phyloP scores from a whole-genome alignment of 1,140 invertebrate genomes.

The Drosophila sechellia region DNA sequence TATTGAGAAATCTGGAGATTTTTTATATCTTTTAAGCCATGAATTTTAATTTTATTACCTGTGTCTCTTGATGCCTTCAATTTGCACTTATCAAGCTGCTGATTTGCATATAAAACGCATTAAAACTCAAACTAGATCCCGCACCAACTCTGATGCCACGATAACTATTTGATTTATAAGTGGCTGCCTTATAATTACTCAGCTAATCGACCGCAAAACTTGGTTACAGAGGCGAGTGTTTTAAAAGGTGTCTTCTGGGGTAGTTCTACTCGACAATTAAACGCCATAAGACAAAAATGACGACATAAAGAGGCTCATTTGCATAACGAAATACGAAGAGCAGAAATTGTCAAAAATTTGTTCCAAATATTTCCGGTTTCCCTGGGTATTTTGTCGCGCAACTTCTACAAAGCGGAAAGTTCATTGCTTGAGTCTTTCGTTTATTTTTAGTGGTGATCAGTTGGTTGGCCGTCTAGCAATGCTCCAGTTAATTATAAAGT shows the following conservation, averaged over 20 bases:
- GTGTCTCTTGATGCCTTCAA: constrained; percentile 42
- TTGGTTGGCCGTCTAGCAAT: constrained; percentile 4
- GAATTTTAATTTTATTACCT: constrained; percentile 53
- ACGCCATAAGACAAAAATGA: constrained; percentile 42
- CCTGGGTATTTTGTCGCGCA: constrained; percentile 14
- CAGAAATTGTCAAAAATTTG: constrained; percentile 45
- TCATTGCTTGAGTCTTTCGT: constrained; percentile 5
- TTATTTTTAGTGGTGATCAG: constrained; percentile 51
- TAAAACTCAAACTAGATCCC: constrained; percentile 34
- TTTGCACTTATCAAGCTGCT: constrained; percentile 40
- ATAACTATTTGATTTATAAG: constrained; percentile 41
- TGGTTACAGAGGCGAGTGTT: constrained; percentile 28
- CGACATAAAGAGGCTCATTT: constrained; percentile 49
- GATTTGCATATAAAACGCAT: constrained; percentile 46
- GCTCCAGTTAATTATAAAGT: constrained; percentile 39
- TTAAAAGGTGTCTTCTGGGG: constrained; percentile 23
- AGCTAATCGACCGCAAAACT: constrained; percentile 21
- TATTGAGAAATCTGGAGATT: constrained; percentile 16
- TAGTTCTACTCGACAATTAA: constrained; percentile 34
- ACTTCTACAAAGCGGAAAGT: constrained; percentile 37
- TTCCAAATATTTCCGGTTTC: constrained; percentile 56
- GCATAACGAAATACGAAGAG: constrained; percentile 49
- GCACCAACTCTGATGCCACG: not conserved
- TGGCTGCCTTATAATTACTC: constrained; percentile 30
- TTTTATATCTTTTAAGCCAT: constrained; percentile 29